A percentile compares a stretch with the other conserved stretches of the same genome.
Conservation (phyloP, 1,140 invertebrate species). For the Brachionus koreanus region DNA sequence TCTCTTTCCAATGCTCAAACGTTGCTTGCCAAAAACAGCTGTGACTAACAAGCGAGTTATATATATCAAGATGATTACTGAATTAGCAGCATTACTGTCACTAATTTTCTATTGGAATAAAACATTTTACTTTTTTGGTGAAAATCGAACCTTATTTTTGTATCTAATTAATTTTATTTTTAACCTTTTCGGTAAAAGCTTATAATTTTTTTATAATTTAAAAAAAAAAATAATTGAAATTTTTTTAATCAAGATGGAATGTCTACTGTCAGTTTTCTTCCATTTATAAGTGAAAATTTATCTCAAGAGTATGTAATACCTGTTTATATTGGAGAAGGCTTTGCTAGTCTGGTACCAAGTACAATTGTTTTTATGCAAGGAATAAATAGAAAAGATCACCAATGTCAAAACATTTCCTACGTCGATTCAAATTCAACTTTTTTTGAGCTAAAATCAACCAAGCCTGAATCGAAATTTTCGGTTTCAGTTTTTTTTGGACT, state of each 20-base stretch:
- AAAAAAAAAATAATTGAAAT: background rate
- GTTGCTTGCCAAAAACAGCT: background rate
- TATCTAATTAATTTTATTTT: slow-evolving; percentile 8
- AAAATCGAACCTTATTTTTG: background rate
- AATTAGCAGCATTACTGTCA: background rate
- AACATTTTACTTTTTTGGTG: background rate
- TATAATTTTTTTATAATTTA: background rate
- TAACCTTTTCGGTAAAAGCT: background rate
- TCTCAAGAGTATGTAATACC: slow-evolving; percentile 67
- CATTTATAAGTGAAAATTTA: slow-evolving; percentile 58
- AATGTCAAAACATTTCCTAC: background rate
- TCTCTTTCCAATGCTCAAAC: background rate
- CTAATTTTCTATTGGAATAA: slow-evolving; percentile 27
- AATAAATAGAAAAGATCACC: background rate
- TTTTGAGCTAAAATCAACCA: background rate
- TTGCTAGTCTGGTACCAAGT: slow-evolving; percentile 25
- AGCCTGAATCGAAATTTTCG: slow-evolving; percentile 24
- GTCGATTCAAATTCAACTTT: background rate
- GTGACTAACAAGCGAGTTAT: background rate
- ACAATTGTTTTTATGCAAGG: slow-evolving; percentile 33
- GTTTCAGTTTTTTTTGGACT: slow-evolving; percentile 27
- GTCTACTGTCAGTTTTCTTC: slow-evolving; percentile 27
- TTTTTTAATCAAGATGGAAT: slow-evolving; percentile 25
- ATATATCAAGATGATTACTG: background rate
- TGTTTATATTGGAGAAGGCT: slow-evolving; percentile 65